Base-by-base conservation (phyloP, 2,113 vertebrate species). In the Dicerorhinus sumatrensis region DNA sequence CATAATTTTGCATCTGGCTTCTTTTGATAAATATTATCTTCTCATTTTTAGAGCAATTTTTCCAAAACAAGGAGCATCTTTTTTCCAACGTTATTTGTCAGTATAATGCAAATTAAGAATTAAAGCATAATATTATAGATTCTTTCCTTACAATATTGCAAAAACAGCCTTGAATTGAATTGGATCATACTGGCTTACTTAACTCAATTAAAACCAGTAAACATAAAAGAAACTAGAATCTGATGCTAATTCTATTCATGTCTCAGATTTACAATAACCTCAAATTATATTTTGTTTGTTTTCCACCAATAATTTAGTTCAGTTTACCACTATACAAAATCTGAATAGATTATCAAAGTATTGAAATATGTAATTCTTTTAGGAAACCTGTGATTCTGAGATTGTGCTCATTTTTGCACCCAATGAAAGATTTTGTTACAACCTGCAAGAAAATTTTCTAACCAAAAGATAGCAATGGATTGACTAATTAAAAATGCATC, bases 401-500 rank as follows among this genome's bases (percentile, higher is more conserved):
- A 98, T 98, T 98, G 97, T 97, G 93, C 96, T 96, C 83, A 88
- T 98, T 97, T 98, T 98, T 98, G 79, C 0, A 96, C 94, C 96
- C 97, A 97, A 56, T 97, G 75, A 89, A 97, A 96, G 84, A 97
- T 97, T 97, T 91, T 96, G 82, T 96, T 96, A 93, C 95, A 98
- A 98, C 92, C 86, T 98, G 97, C 95, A 88, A 97, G 97, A 97
- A 93, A 97, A 89, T 98, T 98, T 98, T 98, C 96, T 96, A 98
- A 98, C 97, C 92, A 96, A 98, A 98, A 97, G 97, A 97, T 91
- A 97, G 91, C 89, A 97, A 91, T 96, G 97, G 96, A 97, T 97
- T 98, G 96, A 97, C 98, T 98, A 98, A 99, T 99, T 99, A 98
- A 98, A 99, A 98, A 99, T 99, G 98, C 98, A 96, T 97, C 98